phyloP scores from a whole-genome alignment of 2,797 vertebrate genomes.

The Syndactyla subalaris region DNA sequence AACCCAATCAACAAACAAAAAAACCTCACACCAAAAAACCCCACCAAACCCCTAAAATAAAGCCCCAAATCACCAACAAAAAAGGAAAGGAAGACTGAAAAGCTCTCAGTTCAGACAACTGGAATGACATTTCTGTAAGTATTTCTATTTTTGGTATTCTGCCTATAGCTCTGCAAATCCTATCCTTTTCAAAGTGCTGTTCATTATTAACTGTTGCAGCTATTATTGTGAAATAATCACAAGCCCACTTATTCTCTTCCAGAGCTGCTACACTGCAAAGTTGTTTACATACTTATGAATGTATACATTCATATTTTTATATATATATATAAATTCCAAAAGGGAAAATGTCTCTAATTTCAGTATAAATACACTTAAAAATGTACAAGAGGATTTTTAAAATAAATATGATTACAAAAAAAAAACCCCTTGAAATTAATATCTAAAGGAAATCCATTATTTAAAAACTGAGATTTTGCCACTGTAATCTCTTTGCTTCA shows the following conservation, averaged over 20 bases:
- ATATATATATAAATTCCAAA: background rate
- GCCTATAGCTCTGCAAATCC: background rate
- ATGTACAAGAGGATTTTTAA: background rate
- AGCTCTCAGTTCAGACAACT: background rate
- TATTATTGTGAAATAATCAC: background rate
- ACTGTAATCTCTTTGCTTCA: background rate
- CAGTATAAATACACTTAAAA: background rate
- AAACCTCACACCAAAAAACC: background rate
- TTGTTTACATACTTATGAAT: background rate
- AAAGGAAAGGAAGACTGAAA: background rate
- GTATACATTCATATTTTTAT: background rate
- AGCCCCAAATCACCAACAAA: background rate
- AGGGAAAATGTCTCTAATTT: background rate
- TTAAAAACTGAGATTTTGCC: background rate
- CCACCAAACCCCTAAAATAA: background rate
- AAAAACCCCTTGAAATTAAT: background rate
- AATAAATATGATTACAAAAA: background rate
- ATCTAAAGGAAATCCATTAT: background rate
- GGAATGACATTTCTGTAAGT: conserved; percentile 7
- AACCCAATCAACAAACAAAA: background rate
- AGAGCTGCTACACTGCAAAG: background rate
- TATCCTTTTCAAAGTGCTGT: background rate
- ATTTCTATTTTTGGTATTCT: background rate
- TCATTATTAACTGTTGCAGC: conserved; percentile 11
- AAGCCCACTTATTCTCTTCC: background rate